Evolutionary conservation across 2,113 vertebrate genomes (phyloP).

Genomic region (Zosterops lateralis): DNA sequence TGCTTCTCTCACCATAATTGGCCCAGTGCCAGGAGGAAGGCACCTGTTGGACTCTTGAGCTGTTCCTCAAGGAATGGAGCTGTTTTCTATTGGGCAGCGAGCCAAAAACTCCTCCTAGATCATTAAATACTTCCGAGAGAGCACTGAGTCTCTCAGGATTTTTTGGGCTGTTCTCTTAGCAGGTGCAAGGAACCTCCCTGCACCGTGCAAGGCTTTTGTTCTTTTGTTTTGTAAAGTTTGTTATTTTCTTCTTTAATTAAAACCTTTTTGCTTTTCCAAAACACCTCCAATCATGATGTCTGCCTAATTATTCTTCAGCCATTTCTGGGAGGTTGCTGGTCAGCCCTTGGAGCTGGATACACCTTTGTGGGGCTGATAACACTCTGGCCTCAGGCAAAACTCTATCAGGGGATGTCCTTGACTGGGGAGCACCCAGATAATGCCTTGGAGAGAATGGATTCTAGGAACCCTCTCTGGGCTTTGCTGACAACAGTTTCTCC

Average conservation of each 20-base stretch:
- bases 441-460: not conserved
- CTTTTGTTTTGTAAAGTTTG: not conserved
- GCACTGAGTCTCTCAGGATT: fast-evolving
- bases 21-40: not conserved
- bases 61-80: not conserved
- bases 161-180: not conserved
- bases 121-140: not conserved
- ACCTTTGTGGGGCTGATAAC: not conserved
- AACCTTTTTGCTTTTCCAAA: not conserved
- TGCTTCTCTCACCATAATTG: not conserved
- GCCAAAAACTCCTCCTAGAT: not conserved
- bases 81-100: not conserved
- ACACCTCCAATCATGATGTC: not conserved
- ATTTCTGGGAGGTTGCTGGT: not conserved
- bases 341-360: not conserved
- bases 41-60: not conserved
- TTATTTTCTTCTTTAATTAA: not conserved
- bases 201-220: not conserved
- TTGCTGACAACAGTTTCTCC: not conserved
- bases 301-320: not conserved
- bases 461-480: not conserved
- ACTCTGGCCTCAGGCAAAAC: not conserved
- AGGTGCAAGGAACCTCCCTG: not conserved
- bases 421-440: not conserved
- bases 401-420: not conserved